Base-by-base conservation (phyloP, 2,113 vertebrate genomes). In the Meriones unguiculatus region DNA sequence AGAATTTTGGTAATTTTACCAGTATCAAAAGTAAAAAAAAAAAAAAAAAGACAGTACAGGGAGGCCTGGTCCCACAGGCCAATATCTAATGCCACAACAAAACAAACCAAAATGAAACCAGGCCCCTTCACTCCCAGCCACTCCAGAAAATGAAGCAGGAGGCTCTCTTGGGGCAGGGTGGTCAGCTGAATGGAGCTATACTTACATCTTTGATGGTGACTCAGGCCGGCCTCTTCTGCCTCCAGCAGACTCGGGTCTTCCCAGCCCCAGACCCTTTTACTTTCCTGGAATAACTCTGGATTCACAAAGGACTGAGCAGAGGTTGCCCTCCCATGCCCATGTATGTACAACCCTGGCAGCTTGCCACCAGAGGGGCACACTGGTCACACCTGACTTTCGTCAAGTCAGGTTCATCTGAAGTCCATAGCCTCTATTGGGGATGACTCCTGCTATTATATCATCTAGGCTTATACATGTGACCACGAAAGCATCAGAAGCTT, bases 221-320 rank as follows among this genome's bases (percentile, higher is more conserved):
- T 84, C 88, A 94, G 80, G 72, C 11, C 50, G 91, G 72, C 93
- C 52, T 70, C 46, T 50, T 64, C 8, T 18, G 25, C 87, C 24
- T 89, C 46, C 46, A 46, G 67, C 69, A 89, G 28, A 64, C 73
- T 72, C 70, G 12, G 22, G 15, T 62, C 4, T 59, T 75, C 25
- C 50, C 18, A 32, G 80, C 52, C 35, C 62, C 20, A 75, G 2
- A 20, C 17, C 5, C 62, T 89, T 85, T 80, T 17, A n/a, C 54
- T 82, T 87, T 90, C 81, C 91, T 77, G 69, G 15, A 92, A 25
- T 35, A 91, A 13, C 86, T 96, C 86, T 86, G 77, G 32, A 38
- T 81, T 75, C 82, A 86, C 18, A 52, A 78, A 57, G 91, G 77
- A 91, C 11, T 41, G 22, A 87, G 15, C 9, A 72, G 20, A 25